Evolutionary conservation across 23 tunicate genomes (phyloP).

Genomic region (Halocynthia roretzi): DNA sequence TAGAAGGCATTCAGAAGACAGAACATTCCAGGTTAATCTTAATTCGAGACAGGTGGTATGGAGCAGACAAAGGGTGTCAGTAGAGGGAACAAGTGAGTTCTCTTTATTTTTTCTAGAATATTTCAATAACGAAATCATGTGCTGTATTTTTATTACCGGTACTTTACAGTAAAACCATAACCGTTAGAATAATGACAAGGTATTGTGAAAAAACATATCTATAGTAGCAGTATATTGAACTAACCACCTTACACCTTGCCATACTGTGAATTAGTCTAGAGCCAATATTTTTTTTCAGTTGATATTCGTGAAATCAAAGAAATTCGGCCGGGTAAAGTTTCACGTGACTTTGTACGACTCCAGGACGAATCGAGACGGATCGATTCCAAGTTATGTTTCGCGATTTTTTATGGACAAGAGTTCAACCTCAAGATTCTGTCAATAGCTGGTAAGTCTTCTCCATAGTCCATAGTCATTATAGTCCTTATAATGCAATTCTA

Average conservation of each 20-base stretch:
- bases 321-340: slow-evolving; percentile 72
- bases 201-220: no score
- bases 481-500: neutral
- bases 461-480: no score
- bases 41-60: slow-evolving; percentile 68
- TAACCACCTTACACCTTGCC: no score
- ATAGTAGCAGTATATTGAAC: no score
- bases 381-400: slow-evolving; percentile 66
- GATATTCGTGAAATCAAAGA: slow-evolving; percentile 88
- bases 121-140: no score
- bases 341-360: slow-evolving; percentile 65
- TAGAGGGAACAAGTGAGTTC: slow-evolving; percentile 72
- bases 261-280: neutral
- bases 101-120: neutral
- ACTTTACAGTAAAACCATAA: no score
- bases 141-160: no score
- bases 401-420: slow-evolving; percentile 85
- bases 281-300: slow-evolving; percentile 27
- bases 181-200: no score
- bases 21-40: slow-evolving; percentile 80
- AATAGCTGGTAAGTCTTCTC: slow-evolving; percentile 45
- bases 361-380: slow-evolving; percentile 73
- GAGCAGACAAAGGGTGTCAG: slow-evolving; percentile 25
- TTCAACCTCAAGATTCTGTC: slow-evolving; percentile 76
- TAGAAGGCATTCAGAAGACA: slow-evolving; percentile 43